Conservation (phyloP, 2,888 invertebrate genomes). For the Deilephila porcellus region DNA sequence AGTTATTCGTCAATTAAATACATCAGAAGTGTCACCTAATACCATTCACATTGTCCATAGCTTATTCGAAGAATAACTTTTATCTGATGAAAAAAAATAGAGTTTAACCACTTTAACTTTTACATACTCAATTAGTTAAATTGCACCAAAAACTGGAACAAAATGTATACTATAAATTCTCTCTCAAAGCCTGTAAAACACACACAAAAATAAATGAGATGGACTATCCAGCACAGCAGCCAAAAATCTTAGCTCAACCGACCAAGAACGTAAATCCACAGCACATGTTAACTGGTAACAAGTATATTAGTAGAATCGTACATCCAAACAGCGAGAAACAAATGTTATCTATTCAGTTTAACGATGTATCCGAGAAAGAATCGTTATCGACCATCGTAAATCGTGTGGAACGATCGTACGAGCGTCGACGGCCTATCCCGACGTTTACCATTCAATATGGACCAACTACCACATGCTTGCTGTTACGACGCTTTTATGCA, state of each 20-base stretch:
- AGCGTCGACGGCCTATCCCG: slow-evolving; percentile 43
- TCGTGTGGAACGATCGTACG: slow-evolving; percentile 55
- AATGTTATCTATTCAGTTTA: slow-evolving; percentile 56
- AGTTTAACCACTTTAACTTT: too few species aligned
- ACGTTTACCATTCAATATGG: not conserved
- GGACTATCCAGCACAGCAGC: not conserved
- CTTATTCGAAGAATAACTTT: too few species aligned
- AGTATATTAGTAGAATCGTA: slow-evolving; percentile 9
- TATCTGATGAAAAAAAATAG: too few species aligned
- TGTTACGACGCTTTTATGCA: not conserved
- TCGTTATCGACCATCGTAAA: slow-evolving; percentile 67
- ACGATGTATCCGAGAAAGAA: slow-evolving; percentile 62
- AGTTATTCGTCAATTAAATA: too few species aligned
- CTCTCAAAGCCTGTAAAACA: too few species aligned
- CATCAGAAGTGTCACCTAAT: too few species aligned
- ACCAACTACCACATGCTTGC: not conserved
- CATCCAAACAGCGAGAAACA: slow-evolving; percentile 41
- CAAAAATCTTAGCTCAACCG: not conserved
- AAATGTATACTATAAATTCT: too few species aligned
- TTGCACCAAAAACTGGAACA: too few species aligned
- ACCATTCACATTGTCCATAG: too few species aligned
- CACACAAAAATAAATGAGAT: not conserved
- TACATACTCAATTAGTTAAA: too few species aligned
- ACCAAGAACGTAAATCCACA: slow-evolving; percentile 13
- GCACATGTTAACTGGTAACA: slow-evolving; percentile 9